Base-by-base conservation (phyloP, 2,888 invertebrate genomes). In the Drosophila phalerata region DNA sequence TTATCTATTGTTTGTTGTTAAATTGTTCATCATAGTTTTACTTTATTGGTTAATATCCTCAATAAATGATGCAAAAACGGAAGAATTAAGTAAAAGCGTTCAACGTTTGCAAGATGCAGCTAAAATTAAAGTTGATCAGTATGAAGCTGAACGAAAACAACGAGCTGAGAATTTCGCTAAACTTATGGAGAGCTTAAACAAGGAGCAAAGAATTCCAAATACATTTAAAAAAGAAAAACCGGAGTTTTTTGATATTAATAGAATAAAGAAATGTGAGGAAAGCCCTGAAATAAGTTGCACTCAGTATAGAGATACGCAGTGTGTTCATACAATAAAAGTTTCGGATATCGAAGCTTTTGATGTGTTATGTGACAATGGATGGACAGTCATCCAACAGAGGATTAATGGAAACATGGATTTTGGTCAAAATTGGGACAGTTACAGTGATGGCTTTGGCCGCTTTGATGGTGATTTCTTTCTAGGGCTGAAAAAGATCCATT, bases 311-410 rank as follows among this genome's bases (percentile, higher is more conserved):
- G 13, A n/a, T n/a, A 6, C 6, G 13, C n/a, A n/a, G 6, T n/a
- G 37, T n/a, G 5, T n/a, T 37, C 5, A n/a, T 6, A 37, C 6
- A 6, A 6, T 37, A 6, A 15, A 8, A 37, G n/a, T 37, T 37
- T 8, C 37, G 37, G 8, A n/a, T 15, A 37, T 37, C 37, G 37
- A 37, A n/a, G n/a, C n/a, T 2, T 37, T 37, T 37, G n/a, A 37
- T 37, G n/a, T 37, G n/a, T 15, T 37, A 15, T 37, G 37, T 37
- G n/a, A n/a, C 15, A 37, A 37, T n/a, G 37, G 37, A 37, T 37
- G 37, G 37, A 37, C 37, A n/a, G 37, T n/a, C 37, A 37, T 37
- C n/a, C 37, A 37, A 37, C 37, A 37, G n/a, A n/a, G 37, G 15
- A 37, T 37, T 37, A 37, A 37, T 37, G 37, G n/a, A 15, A 37